Base-by-base conservation (phyloP, 2,888 invertebrate genomes). In the Thecophora atra region DNA sequence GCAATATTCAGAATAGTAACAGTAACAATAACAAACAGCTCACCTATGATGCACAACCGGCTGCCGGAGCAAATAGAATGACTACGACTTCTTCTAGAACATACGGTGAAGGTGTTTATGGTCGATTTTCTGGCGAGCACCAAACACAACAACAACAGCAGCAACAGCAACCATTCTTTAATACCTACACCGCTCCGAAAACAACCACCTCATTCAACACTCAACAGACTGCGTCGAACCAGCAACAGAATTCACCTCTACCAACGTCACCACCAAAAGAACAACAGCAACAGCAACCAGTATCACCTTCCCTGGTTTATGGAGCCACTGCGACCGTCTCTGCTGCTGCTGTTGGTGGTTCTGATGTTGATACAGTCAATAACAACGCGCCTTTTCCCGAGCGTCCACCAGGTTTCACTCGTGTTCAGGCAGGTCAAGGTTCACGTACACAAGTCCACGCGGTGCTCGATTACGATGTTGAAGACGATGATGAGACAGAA, bases 351-450 rank as follows among this genome's bases (percentile, higher is more conserved):
- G 21, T 78, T 69, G 13, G 69, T 28, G 72, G 56, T n/a, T 68
- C 64, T n/a, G 63, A 60, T 30, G 64, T 70, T 62, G 72, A 58
- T 63, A 74, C 65, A 62, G 73, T 73, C 70, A 77, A 76, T 73
- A 37, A 37, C 6, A 37, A 37, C 11, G 80, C 78, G 63, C 78
- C 82, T 21, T 88, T 88, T 75, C 88, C 89, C 1, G 88, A 89
- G 71, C 87, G 89, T 75, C 90, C 91, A 44, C 89, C 91, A 3
- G 90, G 90, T 6, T 92, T 90, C 81, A 91, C 91, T 17, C 89
- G 90, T 79, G 92, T 92, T 58, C 89, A 90, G 75, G 88, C 89
- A 1, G 88, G 88, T 1, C 86, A 87, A 26, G 88, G 88, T 1
- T 81, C 87, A 86, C 73, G 91, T 87, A 79, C 88, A 74, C 85